Evolutionary conservation across 2,888 invertebrate genomes (phyloP).

Genomic region (Gryllus longicercus): DNA sequence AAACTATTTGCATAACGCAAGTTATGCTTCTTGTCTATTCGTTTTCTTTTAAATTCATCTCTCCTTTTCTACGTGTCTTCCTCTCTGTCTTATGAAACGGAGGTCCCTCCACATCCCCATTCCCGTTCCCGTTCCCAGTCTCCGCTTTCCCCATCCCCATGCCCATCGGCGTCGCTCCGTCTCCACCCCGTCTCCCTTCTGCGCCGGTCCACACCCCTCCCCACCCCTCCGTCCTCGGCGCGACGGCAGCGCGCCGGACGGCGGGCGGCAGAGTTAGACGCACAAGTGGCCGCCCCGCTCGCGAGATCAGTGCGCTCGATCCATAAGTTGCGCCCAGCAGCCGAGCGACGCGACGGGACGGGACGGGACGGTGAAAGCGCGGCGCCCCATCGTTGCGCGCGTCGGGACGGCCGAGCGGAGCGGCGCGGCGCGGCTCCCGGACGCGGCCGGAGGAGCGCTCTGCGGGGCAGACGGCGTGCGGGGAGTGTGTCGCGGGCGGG

Average conservation of each 20-base stretch:
- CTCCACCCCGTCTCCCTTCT: no score
- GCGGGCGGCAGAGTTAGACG: not conserved
- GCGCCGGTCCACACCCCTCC: not conserved
- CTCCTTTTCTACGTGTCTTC: not conserved
- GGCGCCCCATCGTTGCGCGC: not conserved
- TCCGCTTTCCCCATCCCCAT: not conserved
- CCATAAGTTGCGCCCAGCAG: not conserved
- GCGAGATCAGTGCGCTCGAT: not conserved
- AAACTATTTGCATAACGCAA: no score
- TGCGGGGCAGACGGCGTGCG: no score
- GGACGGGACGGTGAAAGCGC: no score
- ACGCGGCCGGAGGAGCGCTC: no score
- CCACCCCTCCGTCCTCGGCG: not conserved
- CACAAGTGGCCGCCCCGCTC: slow-evolving; percentile 8
- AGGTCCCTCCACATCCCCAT: not conserved
- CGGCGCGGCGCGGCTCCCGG: no score
- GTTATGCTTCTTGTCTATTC: no score
- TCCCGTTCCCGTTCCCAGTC: not conserved
- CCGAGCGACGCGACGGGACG: no score
- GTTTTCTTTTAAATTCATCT: no score
- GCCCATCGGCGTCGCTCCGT: not conserved
- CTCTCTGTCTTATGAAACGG: not conserved
- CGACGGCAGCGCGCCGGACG: not conserved
- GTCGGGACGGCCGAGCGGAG: no score
- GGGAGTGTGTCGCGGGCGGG: no score